Evolutionary conservation across 2,797 vertebrate species (phyloP), one percentile per base, ranked within the genome.

Genomic region (Lagodon rhomboides): DNA sequence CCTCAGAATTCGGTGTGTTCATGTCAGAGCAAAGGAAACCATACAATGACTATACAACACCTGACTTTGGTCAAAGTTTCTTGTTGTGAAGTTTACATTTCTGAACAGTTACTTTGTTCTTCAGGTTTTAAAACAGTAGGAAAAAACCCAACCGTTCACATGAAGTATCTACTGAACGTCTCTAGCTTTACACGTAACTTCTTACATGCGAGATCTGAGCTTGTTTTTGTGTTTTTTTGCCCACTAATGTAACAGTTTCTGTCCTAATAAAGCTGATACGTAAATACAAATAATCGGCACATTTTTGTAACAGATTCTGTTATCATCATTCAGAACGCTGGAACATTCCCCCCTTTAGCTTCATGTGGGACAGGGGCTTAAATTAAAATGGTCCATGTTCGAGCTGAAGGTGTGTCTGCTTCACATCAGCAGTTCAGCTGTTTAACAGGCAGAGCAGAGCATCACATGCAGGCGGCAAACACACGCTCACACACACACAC

Each of bases 381-480:
- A 47, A 63, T 70, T 63, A 50, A 18, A 74, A 77, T 44, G 5
- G 56, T 41, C 17, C 13, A 5, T 22, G 54, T 51, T n/a, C 47
- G 80, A 75, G 41, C 69, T 85, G 60, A 77, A 68, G 63, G 71
- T 79, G 75, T 49, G 73, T 54, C 51, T 73, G 83, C 73, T 3
- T 72, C 81, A 85, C 76, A 82, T 55, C 75, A 75, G 75, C 85
- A 71, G 67, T 38, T 79, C 77, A 75, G 77, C 80, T 84, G 73
- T 61, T 87, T 71, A 82, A 74, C 71, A 82, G 76, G 70, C 72
- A 74, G 61, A 71, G 74, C 55, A 50, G 47, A 72, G 67, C 53
- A 34, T 38, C 30, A 44, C 68, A 71, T 25, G 46, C 58, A 67
- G 50, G 30, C 64, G 12, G 64, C 18, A 17, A 41, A 18, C 3